Base-by-base conservation (phyloP, 1,140 invertebrate genomes). In the Orussus abietinus region DNA sequence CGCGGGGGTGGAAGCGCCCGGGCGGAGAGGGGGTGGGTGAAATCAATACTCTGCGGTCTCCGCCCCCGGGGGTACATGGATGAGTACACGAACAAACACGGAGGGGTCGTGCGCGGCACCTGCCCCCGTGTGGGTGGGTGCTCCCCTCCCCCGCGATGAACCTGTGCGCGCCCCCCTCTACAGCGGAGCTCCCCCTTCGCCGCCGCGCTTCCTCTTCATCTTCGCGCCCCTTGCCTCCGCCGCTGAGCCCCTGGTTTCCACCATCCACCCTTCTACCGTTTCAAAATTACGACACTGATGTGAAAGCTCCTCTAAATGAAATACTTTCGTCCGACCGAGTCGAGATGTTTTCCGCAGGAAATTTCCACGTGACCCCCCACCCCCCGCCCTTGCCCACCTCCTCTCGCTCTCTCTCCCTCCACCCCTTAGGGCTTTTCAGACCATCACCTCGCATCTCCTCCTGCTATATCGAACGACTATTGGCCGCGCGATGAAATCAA, bases 41-140 rank as follows among this genome's bases (percentile, higher is more conserved):
- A 67, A 67, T 67, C 66, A 70, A 69, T 70, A 69, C 64, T 70
- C 64, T 69, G 66, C 59, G 64, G 64, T 69, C 63, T 69, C 66
- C 66, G 64, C 63, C 64, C 59, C 54, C 63, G 56, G 55, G 52
- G 59, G 52, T 65, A 63, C 59, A 54, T 49, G 57, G 50, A 58
- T 52, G 57, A 57, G 54, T 64, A 64, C 64, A 59, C 57, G 53
- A 50, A 60, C 62, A 57, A 62, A 65, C 56, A 62, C 59, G 47
- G 54, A 14, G 10, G 22, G 18, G 12, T 18, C n/a, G n/a, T 18
- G 33, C 6, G 4, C 12, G 22, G 17, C 36, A 47, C 40, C 32
- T 28, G 15, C 6, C 37, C 18, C 14, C 18, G 29, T 34, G 38
- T 38, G 38, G 36, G 17, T 17, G n/a, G 22, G 28, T 40, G 29